Evolutionary conservation across 2,113 vertebrate genomes (phyloP).

Genomic region (Leptobrachium ailaonicum): DNA sequence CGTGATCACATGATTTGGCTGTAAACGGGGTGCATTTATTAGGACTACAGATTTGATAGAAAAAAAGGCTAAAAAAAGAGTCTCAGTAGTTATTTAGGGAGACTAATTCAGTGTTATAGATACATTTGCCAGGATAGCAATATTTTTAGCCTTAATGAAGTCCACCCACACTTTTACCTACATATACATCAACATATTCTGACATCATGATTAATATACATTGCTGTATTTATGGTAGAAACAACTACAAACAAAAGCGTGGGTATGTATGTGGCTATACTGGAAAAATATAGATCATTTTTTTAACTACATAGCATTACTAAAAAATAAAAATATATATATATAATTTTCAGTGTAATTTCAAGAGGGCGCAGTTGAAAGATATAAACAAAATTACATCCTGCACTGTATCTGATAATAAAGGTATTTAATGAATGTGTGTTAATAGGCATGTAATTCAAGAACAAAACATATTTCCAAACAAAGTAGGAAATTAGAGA

Average conservation of each 20-base stretch:
- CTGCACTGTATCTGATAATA: background rate
- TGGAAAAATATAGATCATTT: too few species aligned
- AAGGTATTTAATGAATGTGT: background rate
- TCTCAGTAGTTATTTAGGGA: too few species aligned
- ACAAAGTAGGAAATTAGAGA: slow-evolving; percentile 72
- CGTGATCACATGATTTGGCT: too few species aligned
- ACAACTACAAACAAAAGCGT: background rate
- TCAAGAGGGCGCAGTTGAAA: background rate
- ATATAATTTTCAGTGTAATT: background rate
- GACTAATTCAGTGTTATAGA: too few species aligned
- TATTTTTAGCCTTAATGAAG: slow-evolving; percentile 4
- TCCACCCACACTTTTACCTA: slow-evolving; percentile 5
- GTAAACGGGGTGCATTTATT: too few species aligned
- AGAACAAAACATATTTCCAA: slow-evolving; percentile 56
- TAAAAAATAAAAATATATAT: background rate
- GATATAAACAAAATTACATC: too few species aligned
- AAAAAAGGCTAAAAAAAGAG: too few species aligned
- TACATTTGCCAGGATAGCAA: background rate
- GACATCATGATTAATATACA: background rate
- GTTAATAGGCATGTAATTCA: slow-evolving; percentile 48
- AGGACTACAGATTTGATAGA: too few species aligned
- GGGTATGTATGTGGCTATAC: too few species aligned
- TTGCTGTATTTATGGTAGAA: background rate
- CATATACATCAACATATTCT: background rate
- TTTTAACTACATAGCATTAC: too few species aligned